Percentiles rank a stretch among this genome's conserved stretches.
phyloP scores from a whole-genome alignment of 2,113 vertebrate species.

The Synchiropus splendidus region DNA sequence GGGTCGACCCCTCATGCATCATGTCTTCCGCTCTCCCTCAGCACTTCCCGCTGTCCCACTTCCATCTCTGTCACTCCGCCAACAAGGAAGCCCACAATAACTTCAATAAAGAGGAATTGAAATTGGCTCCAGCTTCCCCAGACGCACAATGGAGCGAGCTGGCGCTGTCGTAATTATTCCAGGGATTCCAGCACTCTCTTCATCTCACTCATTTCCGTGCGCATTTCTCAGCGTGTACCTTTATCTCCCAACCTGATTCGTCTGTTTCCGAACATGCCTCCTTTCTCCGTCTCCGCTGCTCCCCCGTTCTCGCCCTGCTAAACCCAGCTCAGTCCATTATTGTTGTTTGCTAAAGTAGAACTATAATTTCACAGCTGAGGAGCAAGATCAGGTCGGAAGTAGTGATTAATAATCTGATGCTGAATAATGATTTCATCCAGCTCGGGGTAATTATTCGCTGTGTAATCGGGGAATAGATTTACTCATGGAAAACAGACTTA shows the following conservation, averaged over 20 bases:
- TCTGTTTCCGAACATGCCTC: slow-evolving; percentile 1
- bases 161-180: slow-evolving; percentile 45
- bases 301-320: slow-evolving; percentile 19
- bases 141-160: slow-evolving; percentile 43
- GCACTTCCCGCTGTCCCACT: slow-evolving; percentile 19
- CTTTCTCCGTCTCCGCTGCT: slow-evolving; percentile 11
- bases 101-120: slow-evolving; percentile 60
- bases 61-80: slow-evolving; percentile 9
- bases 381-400: slow-evolving; percentile 56
- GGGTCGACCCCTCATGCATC: slow-evolving; percentile 8
- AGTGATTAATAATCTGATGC: slow-evolving; percentile 66
- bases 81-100: slow-evolving; percentile 49
- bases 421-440: slow-evolving; percentile 60
- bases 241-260: slow-evolving; percentile 19
- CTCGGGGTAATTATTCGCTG: slow-evolving; percentile 72
- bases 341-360: slow-evolving; percentile 70
- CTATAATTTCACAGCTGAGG: slow-evolving; percentile 70
- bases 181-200: slow-evolving; percentile 37
- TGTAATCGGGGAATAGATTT: slow-evolving; percentile 76
- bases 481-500: slow-evolving; percentile 53
- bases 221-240: slow-evolving; percentile 1
- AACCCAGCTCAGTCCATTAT: slow-evolving; percentile 51
- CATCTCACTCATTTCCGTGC: slow-evolving; percentile 37
- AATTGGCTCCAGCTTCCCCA: slow-evolving; percentile 46
- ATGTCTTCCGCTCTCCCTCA: slow-evolving; percentile 8